Evolutionary conservation across 2,888 invertebrate genomes (phyloP).

Genomic region (Luperina testacea): DNA sequence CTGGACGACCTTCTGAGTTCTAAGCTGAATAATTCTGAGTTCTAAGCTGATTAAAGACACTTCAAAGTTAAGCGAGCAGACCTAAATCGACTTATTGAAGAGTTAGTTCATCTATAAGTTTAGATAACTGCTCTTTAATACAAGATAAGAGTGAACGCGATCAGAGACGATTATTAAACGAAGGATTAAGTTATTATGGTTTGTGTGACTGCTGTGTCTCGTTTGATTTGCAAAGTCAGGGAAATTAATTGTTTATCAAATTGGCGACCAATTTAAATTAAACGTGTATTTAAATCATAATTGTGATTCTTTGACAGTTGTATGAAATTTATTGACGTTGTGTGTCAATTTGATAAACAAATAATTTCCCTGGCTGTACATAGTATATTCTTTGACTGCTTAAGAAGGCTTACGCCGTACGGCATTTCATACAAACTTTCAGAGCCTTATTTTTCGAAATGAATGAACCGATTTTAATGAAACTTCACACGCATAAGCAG

Average conservation of each 20-base stretch:
- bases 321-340: background rate
- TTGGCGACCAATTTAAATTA: background rate
- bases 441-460: too few species aligned
- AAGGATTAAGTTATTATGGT: background rate
- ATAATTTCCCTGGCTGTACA: background rate
- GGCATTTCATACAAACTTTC: too few species aligned
- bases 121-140: slow-evolving; percentile 22
- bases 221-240: background rate
- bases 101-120: slow-evolving; percentile 24
- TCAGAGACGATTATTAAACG: background rate
- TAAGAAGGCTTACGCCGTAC: too few species aligned
- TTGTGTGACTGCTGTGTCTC: background rate
- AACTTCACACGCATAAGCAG: too few species aligned
- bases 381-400: background rate
- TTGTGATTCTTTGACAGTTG: background rate
- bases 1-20: slow-evolving; percentile 35
- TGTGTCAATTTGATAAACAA: background rate
- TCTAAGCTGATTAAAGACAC: slow-evolving; percentile 25
- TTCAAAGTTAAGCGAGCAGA: slow-evolving; percentile 40
- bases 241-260: background rate
- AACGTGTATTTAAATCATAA: background rate
- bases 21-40: slow-evolving; percentile 29
- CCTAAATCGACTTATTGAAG: slow-evolving; percentile 26
- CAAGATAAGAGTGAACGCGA: slow-evolving; percentile 17
- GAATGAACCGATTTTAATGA: too few species aligned